These are phyloP conservation scores for Didymodactylos carnosus DNA, from an alignment of 2,888 invertebrate genomes.

Conservation along the genomic window DNA sequence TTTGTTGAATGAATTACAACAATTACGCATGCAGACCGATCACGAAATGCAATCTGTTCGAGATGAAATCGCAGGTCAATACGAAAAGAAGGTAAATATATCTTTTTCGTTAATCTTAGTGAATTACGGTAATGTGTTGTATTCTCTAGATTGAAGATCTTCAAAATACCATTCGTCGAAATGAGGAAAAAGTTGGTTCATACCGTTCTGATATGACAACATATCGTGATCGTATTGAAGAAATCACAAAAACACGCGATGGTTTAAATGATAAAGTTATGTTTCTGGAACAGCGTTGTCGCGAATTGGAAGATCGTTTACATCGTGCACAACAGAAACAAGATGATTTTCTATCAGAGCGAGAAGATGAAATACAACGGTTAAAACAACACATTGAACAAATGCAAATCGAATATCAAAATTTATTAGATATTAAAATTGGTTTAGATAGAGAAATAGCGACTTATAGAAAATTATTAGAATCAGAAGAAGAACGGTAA, in stretches of 20 bases:
- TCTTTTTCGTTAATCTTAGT: too few species aligned
- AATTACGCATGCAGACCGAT: constrained; percentile 77
- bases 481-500: constrained; percentile 50
- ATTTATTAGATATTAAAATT: constrained; percentile 86
- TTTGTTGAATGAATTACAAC: constrained; percentile 68
- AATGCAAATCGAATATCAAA: constrained; percentile 78
- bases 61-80: constrained; percentile 33
- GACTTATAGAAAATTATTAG: constrained; percentile 67
- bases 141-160: constrained; percentile 1
- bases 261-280: neutral
- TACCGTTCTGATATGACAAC: neutral
- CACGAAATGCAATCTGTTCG: constrained; percentile 65
- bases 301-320: constrained; percentile 61
- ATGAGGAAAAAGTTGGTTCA: neutral
- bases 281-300: neutral
- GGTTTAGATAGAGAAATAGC: constrained; percentile 70
- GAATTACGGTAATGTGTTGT: too few species aligned
- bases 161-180: neutral
- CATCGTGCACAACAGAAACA: constrained; percentile 60
- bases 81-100: constrained; percentile 24
- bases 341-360: constrained; percentile 40
- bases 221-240: neutral
- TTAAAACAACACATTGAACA: constrained; percentile 47
- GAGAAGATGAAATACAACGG: constrained; percentile 54
- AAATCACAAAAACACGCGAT: neutral